A percentile compares a stretch with the other conserved stretches of the same genome.
These are phyloP conservation scores for Salarias fasciatus DNA, from an alignment of 2,797 vertebrate species.

Conservation along the genomic window DNA sequence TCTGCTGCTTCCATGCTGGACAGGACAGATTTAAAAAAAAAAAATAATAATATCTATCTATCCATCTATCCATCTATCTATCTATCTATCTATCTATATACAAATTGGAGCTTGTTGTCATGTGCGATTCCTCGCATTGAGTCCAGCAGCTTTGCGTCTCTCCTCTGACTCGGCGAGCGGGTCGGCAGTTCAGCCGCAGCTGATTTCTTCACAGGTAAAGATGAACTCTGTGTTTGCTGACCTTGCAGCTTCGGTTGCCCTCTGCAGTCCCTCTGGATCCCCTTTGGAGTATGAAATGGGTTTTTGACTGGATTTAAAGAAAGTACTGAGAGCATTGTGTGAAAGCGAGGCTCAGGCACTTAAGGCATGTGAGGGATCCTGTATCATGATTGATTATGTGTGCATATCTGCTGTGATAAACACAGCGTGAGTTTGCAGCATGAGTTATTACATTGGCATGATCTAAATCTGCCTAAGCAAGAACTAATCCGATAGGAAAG, in stretches of 20 bases:
- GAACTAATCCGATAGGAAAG: neutral
- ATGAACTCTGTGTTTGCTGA: neutral
- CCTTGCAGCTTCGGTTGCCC: neutral
- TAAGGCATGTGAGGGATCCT: neutral
- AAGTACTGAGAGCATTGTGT: neutral
- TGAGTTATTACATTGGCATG: neutral
- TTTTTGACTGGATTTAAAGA: neutral
- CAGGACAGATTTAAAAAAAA: no score
- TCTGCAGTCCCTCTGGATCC: neutral
- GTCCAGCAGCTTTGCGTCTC: conserved; percentile 9
- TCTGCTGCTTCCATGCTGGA: no score
- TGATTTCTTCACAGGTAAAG: conserved; percentile 6
- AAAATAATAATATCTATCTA: no score
- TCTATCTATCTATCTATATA: no score
- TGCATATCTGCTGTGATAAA: neutral
- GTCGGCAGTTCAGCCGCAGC: conserved; percentile 1
- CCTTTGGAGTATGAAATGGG: no score
- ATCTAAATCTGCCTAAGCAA: neutral
- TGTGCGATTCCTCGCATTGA: neutral
- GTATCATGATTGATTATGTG: neutral
- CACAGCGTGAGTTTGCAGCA: no score
- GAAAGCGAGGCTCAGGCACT: neutral
- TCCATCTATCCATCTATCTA: no score
- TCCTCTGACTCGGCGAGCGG: neutral
- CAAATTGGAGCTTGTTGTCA: no score